Evolutionary conservation across 2,888 invertebrate genomes (phyloP), one percentile per base, ranked within the genome.

Genomic region (Hydraecia micacea): DNA sequence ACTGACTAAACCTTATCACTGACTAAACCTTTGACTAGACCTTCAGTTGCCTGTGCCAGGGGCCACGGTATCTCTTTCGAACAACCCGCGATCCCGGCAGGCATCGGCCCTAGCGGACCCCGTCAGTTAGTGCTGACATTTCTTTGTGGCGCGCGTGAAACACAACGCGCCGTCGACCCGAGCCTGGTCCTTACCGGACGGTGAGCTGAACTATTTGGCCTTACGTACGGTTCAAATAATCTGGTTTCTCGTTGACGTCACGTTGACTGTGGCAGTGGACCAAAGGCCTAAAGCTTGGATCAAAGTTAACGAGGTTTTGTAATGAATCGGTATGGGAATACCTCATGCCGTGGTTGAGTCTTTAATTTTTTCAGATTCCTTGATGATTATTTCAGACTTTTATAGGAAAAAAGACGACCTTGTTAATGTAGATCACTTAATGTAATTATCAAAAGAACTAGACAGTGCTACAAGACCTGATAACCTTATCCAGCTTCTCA

Each of bases 401-500:
- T 4, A 5, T 7, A 11, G 3, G 18, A 60, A 65, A 36, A 25
- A 21, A 1, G 1, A 25, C 39, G 42, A 58, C 6, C 13, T 39
- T 32, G 15, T 46, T 46, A 46, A 9, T 55, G 8, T 75, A 58
- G n/a, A 46, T 42, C 21, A 52, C n/a, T 46, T 55, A 36, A 21
- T 36, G 2, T 58, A 67, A 15, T 46, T 62, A 28, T 8, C 7
- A 2, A 74, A 69, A 74, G 42, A 75, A 75, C 28, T 68, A 75
- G 39, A 66, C 55, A 62, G 3, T 70, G 28, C 7, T 58, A 74
- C 42, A 63, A 84, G 46, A 69, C 46, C 39, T 66, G 8, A 21
- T 66, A 70, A 69, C 70, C 71, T 69, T 66, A 62, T 1, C 18
- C 28, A 67, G 25, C 32, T 82, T 85, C 85, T 73, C 85, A 82